Conservation (phyloP, 1,140 invertebrate genomes). For the Ceratina japonica region DNA sequence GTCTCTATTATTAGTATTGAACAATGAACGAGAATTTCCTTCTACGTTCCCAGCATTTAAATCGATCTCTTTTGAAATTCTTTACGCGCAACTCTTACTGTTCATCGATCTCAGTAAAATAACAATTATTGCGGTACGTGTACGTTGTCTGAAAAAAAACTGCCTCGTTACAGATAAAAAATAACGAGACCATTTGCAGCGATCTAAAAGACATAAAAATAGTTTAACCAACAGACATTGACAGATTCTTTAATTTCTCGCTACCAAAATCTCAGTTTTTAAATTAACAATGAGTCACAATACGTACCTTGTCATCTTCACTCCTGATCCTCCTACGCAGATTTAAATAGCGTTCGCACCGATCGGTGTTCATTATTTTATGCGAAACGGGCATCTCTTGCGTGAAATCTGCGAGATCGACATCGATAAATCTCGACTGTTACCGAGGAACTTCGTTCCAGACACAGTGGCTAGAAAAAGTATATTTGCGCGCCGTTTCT, state of each 20-base stretch:
- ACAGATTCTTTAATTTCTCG: neutral
- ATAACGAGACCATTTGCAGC: neutral
- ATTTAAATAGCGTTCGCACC: neutral
- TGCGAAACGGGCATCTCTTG: neutral
- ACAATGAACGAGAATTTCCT: constrained; percentile 17
- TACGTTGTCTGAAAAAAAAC: neutral
- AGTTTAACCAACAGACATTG: neutral
- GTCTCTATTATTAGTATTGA: neutral
- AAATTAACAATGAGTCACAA: neutral
- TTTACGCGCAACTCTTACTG: neutral
- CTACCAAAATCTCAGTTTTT: no score
- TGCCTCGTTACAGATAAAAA: neutral
- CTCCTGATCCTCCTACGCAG: neutral
- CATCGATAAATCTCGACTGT: neutral
- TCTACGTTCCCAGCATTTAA: neutral
- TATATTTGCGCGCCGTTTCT: no score
- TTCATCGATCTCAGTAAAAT: neutral
- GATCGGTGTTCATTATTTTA: neutral
- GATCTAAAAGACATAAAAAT: neutral
- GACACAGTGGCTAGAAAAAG: no score
- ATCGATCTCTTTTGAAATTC: constrained; percentile 30
- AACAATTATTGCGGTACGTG: neutral
- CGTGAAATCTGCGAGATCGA: neutral
- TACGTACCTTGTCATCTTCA: neutral
- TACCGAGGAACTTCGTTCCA: neutral